phyloP scores from a whole-genome alignment of 2,888 invertebrate genomes.

The Agrotis segetum region DNA sequence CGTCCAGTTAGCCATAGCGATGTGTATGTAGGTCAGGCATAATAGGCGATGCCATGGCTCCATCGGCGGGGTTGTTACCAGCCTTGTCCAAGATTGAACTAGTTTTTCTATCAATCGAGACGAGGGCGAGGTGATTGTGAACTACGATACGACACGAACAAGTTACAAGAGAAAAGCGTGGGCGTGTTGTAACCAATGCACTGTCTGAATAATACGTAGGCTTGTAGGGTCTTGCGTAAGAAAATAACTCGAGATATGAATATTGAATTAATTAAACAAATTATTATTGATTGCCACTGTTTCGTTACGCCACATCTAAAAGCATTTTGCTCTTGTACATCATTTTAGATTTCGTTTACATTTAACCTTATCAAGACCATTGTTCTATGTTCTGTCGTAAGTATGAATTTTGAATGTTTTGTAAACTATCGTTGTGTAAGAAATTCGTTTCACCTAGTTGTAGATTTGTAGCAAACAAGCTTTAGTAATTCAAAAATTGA shows the following conservation, averaged over 20 bases:
- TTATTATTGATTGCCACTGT: conserved; percentile 30
- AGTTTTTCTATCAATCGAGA: conserved; percentile 84
- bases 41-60: conserved; percentile 82
- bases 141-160: conserved; percentile 65
- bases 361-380: conserved; percentile 30
- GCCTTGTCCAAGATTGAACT: conserved; percentile 85
- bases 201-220: conserved; percentile 25
- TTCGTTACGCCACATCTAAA: conserved; percentile 26
- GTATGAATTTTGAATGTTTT: conserved; percentile 27
- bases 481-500: conserved; percentile 10
- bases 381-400: conserved; percentile 33
- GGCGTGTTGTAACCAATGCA: conserved; percentile 51
- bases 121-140: conserved; percentile 83
- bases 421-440: conserved; percentile 34
- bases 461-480: conserved; percentile 10
- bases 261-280: conserved; percentile 32
- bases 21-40: conserved; percentile 83
- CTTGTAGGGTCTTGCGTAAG: conserved; percentile 31
- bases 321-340: conserved; percentile 30
- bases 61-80: conserved; percentile 80
- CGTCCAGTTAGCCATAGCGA: conserved; percentile 70
- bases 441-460: conserved; percentile 12
- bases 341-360: conserved; percentile 34
- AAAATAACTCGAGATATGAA: conserved; percentile 31
- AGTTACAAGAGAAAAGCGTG: conserved; percentile 62